Conservation (phyloP, 2,113 vertebrate species). For the Gymnorhina tibicen region DNA sequence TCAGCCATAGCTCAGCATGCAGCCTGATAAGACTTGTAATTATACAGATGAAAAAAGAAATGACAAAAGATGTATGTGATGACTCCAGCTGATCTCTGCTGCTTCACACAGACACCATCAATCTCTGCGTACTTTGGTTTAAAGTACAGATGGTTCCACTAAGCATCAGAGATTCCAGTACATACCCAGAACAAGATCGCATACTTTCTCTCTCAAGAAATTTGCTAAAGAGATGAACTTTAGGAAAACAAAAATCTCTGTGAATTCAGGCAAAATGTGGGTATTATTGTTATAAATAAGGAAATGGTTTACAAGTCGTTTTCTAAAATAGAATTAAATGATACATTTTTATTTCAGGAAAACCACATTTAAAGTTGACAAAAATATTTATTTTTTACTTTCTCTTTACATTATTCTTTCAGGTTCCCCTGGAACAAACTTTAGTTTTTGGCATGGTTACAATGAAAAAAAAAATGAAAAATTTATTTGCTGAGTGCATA, state of each 20-base stretch:
- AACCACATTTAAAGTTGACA: not conserved
- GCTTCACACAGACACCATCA: not conserved
- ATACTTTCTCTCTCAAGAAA: not conserved
- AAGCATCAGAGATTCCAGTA: not conserved
- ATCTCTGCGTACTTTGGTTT: not conserved
- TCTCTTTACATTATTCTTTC: not conserved
- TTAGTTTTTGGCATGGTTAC: not conserved
- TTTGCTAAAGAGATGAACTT: not conserved
- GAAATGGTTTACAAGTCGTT: not conserved
- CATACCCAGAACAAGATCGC: not conserved
- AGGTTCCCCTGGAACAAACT: not conserved
- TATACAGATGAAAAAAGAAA: not conserved
- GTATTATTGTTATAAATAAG: not conserved
- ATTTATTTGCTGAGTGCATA: not conserved
- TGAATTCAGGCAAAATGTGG: not conserved
- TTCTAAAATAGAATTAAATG: not conserved
- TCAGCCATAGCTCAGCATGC: slow-evolving; percentile 30
- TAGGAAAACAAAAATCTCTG: not conserved
- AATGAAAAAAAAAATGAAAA: not conserved
- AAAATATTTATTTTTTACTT: not conserved
- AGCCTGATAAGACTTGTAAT: slow-evolving; percentile 24
- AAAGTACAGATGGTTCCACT: not conserved
- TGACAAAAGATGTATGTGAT: not conserved
- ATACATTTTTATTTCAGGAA: not conserved
- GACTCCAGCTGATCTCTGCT: not conserved